A percentile compares a stretch with the other conserved stretches of the same genome.
Evolutionary conservation across 1,140 invertebrate species (phyloP).

Genomic region (Drosophila biarmipes): DNA sequence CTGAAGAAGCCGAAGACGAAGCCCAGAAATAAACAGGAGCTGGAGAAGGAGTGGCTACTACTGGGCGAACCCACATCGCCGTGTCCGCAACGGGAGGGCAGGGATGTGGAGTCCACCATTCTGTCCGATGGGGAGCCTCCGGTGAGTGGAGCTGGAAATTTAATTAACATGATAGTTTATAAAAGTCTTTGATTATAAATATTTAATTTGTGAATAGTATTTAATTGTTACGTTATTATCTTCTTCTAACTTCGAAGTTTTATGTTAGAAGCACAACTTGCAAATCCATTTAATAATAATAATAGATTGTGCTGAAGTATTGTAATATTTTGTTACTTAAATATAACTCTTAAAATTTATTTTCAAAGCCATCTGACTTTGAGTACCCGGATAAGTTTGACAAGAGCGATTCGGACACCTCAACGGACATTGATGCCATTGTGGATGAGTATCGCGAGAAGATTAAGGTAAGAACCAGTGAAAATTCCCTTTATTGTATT

Average conservation of each 20-base stretch:
- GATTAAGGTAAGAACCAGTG: slow-evolving; percentile 55
- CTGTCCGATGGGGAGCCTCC: slow-evolving; percentile 74
- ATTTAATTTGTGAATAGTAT: no score
- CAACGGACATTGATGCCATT: slow-evolving; percentile 83
- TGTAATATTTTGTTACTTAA: no score
- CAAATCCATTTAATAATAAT: no score
- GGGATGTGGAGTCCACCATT: slow-evolving; percentile 79
- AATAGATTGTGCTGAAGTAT: no score
- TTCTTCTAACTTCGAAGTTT: no score
- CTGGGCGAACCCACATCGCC: slow-evolving; percentile 83
- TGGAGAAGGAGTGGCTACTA: slow-evolving; percentile 83
- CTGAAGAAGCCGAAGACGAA: slow-evolving; percentile 72
- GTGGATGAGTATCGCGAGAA: slow-evolving; percentile 84
- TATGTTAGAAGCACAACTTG: no score
- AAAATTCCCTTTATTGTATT: neutral
- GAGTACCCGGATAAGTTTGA: slow-evolving; percentile 82
- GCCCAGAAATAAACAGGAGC: slow-evolving; percentile 69
- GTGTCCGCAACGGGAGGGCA: slow-evolving; percentile 60
- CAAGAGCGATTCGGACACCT: slow-evolving; percentile 81
- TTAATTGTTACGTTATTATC: no score
- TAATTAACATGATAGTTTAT: no score
- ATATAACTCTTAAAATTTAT: no score
- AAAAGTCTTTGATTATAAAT: no score
- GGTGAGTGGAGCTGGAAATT: slow-evolving; percentile 27
- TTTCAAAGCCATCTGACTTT: slow-evolving; percentile 72